Evolutionary conservation across 2,888 invertebrate genomes (phyloP), one percentile per base, ranked within the genome.

Genomic region (Junonia oenone): DNA sequence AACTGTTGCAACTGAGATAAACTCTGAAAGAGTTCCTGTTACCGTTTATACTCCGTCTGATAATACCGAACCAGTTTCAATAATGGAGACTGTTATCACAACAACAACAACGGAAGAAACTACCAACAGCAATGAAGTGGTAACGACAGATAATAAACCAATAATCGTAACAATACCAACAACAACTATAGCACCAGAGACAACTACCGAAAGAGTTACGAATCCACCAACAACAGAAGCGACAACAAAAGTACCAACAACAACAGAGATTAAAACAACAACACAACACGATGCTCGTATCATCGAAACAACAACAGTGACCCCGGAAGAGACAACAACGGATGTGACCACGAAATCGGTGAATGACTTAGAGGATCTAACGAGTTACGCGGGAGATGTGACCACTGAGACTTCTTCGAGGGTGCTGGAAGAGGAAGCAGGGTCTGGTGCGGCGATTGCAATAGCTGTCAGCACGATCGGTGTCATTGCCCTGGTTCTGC

Each of bases 401-500:
- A 86, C 79, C 4, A 91, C 81, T 52, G 87, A 78, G 68, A 78
- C 73, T 27, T 81, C 76, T 22, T 77, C 71, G 22, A 77, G 69
- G 65, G 73, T 61, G 59, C 47, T 76, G 13, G 70, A 73, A 3
- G 81, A 74, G 6, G 88, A 86, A 33, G 86, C 90, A 2, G 92
- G 92, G 40, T 92, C 93, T 0, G 95, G 94, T 54, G 94, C 95
- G 4, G 94, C 96, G 49, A 94, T 95, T 9, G 96, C 96, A 11
- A 95, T 96, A 58, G 93, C 95, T 6, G 95, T 97, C 57, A 95
- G 96, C 63, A 93, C 94, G 9, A 94, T 96, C 53, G 96, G 95
- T 6, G 95, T 95, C 13, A 91, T 95, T 48, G 95, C 96, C 45
- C 83, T 96, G 51, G 85, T 96, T 38, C 84, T 96, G 9, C 87